Evolutionary conservation across 2,888 invertebrate species (phyloP).

Genomic region (Vandiemenella viatica): DNA sequence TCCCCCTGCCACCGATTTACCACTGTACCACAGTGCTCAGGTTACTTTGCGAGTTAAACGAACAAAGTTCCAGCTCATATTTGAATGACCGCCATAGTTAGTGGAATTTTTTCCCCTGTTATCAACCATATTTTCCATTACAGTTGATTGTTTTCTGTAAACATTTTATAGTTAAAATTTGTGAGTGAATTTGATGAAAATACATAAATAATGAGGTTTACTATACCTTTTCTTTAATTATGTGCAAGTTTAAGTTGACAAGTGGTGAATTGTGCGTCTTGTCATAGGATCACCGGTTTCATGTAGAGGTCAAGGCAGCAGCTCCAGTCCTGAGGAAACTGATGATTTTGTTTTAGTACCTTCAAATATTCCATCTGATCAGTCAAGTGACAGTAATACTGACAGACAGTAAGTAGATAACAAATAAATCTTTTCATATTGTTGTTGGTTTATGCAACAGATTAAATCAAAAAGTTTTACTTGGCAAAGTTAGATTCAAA

Average conservation of each 20-base stretch:
- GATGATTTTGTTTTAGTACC: conserved; percentile 76
- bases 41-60: no score
- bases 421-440: no score
- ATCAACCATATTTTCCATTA: no score
- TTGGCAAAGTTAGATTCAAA: no score
- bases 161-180: neutral
- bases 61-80: no score
- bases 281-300: conserved; percentile 20
- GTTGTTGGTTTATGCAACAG: no score
- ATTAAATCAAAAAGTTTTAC: no score
- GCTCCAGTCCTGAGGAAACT: conserved; percentile 48
- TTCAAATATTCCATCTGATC: conserved; percentile 39
- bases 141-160: no score
- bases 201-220: neutral
- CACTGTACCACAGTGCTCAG: no score
- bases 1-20: no score
- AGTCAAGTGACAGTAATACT: conserved; percentile 32
- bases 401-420: conserved; percentile 25
- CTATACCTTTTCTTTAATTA: neutral
- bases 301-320: conserved; percentile 21
- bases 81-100: no score
- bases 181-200: neutral
- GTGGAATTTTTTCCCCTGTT: no score
- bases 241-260: neutral
- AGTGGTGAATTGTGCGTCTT: neutral